Percentiles rank a stretch among this genome's conserved stretches.
These are phyloP conservation scores for Heterotilapia buettikoferi DNA, from an alignment of 2,113 vertebrate species.

Conservation along the genomic window DNA sequence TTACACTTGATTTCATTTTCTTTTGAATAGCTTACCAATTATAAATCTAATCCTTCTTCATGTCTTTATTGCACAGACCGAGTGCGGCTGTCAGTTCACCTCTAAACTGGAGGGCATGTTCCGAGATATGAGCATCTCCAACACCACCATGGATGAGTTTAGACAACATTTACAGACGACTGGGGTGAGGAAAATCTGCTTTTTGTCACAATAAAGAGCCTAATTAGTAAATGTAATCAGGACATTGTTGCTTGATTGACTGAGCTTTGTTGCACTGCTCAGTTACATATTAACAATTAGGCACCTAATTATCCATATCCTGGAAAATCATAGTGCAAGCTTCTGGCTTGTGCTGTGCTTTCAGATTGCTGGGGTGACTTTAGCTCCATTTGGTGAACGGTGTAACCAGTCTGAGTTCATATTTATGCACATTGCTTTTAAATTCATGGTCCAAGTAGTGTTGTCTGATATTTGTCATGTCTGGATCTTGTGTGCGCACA, in stretches of 20 bases:
- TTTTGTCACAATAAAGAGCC: not conserved
- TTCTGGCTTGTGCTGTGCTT: not conserved
- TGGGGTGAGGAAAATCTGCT: slow-evolving; percentile 73
- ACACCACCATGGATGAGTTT: slow-evolving; percentile 99
- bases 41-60: not conserved
- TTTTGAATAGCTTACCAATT: not conserved
- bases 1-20: not conserved
- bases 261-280: not conserved
- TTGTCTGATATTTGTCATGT: not conserved
- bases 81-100: slow-evolving; percentile 98
- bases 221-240: not conserved
- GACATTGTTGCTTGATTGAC: not conserved
- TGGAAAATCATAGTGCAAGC: not conserved
- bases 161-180: slow-evolving; percentile 93
- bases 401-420: not conserved
- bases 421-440: not conserved
- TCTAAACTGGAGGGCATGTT: slow-evolving; percentile 99
- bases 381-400: not conserved
- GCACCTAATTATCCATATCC: not conserved
- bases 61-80: slow-evolving; percentile 74
- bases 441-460: not conserved
- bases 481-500: not conserved
- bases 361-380: not conserved
- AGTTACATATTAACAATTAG: slow-evolving; percentile 1
- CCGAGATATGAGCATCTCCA: slow-evolving; percentile 99